A percentile compares a stretch with the other conserved stretches of the same genome.
Evolutionary conservation across 1,140 invertebrate genomes (phyloP).

Genomic region (Neodiprion virginianus): DNA sequence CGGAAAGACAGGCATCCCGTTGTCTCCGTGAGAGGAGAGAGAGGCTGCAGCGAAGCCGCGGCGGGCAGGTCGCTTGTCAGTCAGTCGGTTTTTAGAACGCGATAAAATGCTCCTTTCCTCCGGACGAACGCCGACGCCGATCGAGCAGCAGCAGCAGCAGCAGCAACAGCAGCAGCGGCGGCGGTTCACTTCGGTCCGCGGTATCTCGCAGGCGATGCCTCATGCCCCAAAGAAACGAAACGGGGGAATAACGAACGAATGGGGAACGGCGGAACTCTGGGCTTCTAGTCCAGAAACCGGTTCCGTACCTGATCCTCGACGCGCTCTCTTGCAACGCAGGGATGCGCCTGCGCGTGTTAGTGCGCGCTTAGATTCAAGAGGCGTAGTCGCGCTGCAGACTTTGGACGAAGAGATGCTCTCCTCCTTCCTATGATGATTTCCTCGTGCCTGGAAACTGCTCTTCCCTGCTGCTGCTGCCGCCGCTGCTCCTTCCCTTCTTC

Average conservation of each 20-base stretch:
- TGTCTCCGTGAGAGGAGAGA: conserved; percentile 32
- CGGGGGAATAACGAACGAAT: background rate
- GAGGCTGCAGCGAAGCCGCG: background rate
- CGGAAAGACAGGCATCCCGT: conserved; percentile 40
- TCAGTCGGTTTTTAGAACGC: conserved; percentile 46
- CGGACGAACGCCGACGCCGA: background rate
- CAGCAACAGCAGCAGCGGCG: conserved; percentile 15
- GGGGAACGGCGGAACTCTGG: background rate
- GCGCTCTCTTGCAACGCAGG: no score
- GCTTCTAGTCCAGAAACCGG: no score
- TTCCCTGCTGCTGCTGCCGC: background rate
- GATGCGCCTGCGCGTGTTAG: no score
- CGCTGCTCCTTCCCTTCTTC: background rate
- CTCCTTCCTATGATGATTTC: no score
- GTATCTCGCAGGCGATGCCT: conserved; percentile 34
- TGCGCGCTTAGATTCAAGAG: background rate
- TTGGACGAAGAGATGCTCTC: no score
- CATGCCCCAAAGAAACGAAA: conserved; percentile 12
- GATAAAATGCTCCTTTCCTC: conserved; percentile 16
- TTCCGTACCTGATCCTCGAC: no score
- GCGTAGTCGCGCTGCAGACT: no score
- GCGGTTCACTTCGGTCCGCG: conserved; percentile 31
- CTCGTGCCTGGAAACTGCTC: background rate
- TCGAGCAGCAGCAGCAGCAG: conserved; percentile 15
- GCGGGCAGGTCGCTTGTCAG: conserved; percentile 39